Evolutionary conservation across 1,140 invertebrate species (phyloP), one percentile per base, ranked within the genome.

Genomic region (Achroia grisella): DNA sequence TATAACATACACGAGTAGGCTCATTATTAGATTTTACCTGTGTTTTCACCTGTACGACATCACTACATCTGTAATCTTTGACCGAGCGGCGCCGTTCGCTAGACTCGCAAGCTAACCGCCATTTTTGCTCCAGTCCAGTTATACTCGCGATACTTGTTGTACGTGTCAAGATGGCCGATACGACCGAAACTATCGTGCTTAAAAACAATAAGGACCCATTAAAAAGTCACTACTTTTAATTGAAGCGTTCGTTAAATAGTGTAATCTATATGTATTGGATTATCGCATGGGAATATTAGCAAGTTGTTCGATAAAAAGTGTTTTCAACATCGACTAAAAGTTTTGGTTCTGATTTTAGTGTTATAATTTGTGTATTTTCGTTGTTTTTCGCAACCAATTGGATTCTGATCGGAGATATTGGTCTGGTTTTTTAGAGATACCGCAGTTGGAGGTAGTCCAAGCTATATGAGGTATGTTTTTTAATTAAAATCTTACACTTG

Each of bases 41-140:
- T 30, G 34, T 48, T 48, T 44, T 62, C 51, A 73, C 62, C 71
- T 73, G 67, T 62, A 52, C 36, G 63, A 52, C 65, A n/a, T n/a
- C n/a, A n/a, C 52, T 40, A 48, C 57, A 62, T 58, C 71, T 61
- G 71, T 78, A 63, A 70, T 75, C 74, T 78, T 73, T 75, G 74
- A 55, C 71, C 52, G 61, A 40, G 28, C 43, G 52, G 44, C 52
- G 48, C 62, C 56, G 56, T 58, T 58, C 64, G 60, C 51, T 52
- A 55, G 57, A 36, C 40, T 32, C 48, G 13, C 41, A 30, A 51
- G 48, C 61, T 56, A 52, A 59, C 52, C 64, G 72, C 70, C 73
- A 77, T 77, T 67, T 77, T 64, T 68, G 51, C 59, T 53, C 55
- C 69, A 78, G 74, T 78, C 67, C 69, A 68, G 74, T 78, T 75